Percentiles rank a stretch among this genome's conserved stretches.
Evolutionary conservation across 2,113 vertebrate species (phyloP).

Genomic region (Zapornia atra): DNA sequence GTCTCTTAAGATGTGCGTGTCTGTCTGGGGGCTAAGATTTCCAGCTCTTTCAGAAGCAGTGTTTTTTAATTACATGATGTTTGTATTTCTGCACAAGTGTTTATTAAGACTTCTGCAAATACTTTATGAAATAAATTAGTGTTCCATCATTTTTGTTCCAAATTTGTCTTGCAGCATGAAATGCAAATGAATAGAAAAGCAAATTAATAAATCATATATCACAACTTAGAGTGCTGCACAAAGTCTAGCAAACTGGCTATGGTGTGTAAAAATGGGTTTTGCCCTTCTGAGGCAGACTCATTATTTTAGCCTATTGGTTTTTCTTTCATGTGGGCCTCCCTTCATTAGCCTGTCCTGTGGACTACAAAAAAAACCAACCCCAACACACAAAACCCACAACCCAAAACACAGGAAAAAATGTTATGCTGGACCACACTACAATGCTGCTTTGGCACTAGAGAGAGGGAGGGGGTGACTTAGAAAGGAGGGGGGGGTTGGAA

Average conservation of each 20-base stretch:
- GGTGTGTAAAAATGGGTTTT: slow-evolving; percentile 23
- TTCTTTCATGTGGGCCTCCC: slow-evolving; percentile 61
- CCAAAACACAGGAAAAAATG: slow-evolving; percentile 15
- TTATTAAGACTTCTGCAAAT: background rate
- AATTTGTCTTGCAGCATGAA: background rate
- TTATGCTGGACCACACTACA: background rate
- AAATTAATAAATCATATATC: slow-evolving; percentile 16
- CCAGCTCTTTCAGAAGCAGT: background rate
- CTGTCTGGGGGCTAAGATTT: background rate
- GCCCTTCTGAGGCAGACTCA: slow-evolving; percentile 26
- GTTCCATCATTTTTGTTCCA: background rate
- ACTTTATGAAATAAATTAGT: background rate
- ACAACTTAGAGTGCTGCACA: background rate
- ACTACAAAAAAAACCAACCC: background rate
- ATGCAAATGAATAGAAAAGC: slow-evolving; percentile 10
- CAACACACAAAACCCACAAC: background rate
- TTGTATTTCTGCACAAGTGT: background rate
- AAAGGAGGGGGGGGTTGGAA: background rate
- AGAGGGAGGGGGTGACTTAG: background rate
- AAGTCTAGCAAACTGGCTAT: background rate
- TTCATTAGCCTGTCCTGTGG: slow-evolving; percentile 41
- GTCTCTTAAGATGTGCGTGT: background rate
- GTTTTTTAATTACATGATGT: background rate
- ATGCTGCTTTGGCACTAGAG: background rate
- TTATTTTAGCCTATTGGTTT: slow-evolving; percentile 34